phyloP scores from a whole-genome alignment of 2,888 invertebrate species.

The Empis livida region DNA sequence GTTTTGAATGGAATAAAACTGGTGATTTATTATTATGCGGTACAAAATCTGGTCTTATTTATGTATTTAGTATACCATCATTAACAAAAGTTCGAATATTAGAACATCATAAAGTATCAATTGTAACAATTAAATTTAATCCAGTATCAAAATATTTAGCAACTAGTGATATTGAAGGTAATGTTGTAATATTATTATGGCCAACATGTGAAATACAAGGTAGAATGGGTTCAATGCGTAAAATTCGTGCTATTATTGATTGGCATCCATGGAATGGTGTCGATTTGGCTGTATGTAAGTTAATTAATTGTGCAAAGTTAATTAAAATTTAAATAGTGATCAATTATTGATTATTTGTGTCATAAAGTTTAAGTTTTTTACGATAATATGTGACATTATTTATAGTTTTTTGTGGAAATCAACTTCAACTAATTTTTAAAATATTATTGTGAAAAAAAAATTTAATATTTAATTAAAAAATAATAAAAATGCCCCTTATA shows the following conservation, averaged over 20 bases:
- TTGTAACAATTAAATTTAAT: not conserved
- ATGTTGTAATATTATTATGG: not conserved
- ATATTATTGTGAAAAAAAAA: too few relatives aligned
- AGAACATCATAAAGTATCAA: not conserved
- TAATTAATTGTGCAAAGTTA: too few relatives aligned
- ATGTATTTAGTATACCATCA: not conserved
- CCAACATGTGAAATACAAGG: constrained; percentile 7
- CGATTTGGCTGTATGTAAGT: constrained; percentile 31
- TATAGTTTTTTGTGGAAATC: too few relatives aligned
- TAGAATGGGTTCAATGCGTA: constrained; percentile 17
- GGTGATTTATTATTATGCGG: not conserved
- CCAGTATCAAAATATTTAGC: not conserved
- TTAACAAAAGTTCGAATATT: not conserved
- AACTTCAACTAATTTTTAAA: too few relatives aligned
- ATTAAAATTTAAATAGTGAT: too few relatives aligned
- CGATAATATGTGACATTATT: too few relatives aligned
- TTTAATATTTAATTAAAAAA: too few relatives aligned
- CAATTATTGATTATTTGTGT: too few relatives aligned
- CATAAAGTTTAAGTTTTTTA: too few relatives aligned
- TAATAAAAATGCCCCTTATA: too few relatives aligned
- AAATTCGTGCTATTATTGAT: constrained; percentile 23
- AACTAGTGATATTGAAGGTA: not conserved
- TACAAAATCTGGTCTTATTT: not conserved
- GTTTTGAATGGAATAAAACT: not conserved
- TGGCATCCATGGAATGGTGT: constrained; percentile 39